Evolutionary conservation across 2,888 invertebrate species (phyloP), one percentile per base, ranked within the genome.

Genomic region (Dasysyrphus albostriatus): DNA sequence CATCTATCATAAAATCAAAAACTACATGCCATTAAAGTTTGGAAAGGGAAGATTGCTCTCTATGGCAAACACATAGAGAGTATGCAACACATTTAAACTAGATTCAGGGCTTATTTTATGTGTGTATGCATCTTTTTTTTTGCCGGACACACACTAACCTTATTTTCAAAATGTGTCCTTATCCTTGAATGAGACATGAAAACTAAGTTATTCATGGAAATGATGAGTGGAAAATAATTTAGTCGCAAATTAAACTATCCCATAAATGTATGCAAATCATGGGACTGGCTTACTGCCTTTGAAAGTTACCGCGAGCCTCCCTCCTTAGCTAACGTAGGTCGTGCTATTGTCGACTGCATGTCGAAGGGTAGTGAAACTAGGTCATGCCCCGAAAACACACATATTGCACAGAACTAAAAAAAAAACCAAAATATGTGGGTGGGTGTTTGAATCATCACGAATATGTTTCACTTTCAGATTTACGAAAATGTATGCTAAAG

Each of bases 361-460:
- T 51, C 78, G 34, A 87, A 87, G 73, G 76, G 79, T 87, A 74
- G 49, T 16, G n/a, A 75, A 87, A 79, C 78, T 83, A 72, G 87
- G 87, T 75, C 87, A 87, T 87, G 87, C 78, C 83, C 87, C 72
- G 67, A 78, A 75, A 78, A 75, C 70, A 75, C 74, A 87, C 47
- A 83, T 82, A 76, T 70, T 78, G 61, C 49, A 65, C 14, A 54
- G 10, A 73, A 72, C 19, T 29, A 44, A n/a, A 3, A 37, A 44
- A 58, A n/a, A 16, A 59, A 56, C 51, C n/a, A 51, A 29, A 58
- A 16, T 34, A 59, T 49, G 69, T 69, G 10, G n/a, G 16, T 47
- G 39, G 29, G 12, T 70, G 39, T 63, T 65, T 58, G 65, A 56
- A 63, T 37, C 14, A 59, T 32, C 44, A 37, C 34, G 37, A 61